These are phyloP conservation scores for Silurus aristotelis DNA, from an alignment of 2,797 vertebrate genomes.

Conservation along the genomic window DNA sequence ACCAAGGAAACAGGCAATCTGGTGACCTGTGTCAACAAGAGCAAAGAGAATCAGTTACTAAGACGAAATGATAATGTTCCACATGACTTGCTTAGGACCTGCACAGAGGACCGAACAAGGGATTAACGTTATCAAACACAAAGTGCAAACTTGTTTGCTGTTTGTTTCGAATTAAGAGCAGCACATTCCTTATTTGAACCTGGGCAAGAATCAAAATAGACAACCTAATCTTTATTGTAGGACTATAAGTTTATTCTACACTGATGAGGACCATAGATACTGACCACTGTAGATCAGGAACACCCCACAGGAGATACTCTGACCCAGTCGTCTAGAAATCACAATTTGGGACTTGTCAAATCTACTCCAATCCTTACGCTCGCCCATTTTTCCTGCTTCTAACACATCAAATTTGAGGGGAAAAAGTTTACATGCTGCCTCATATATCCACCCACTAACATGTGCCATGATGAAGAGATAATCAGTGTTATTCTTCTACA, in stretches of 20 bases:
- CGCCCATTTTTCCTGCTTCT: too few species aligned
- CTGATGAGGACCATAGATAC: background rate
- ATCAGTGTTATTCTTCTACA: too few species aligned
- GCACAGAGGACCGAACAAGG: background rate
- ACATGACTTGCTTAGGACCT: background rate
- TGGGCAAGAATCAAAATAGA: background rate
- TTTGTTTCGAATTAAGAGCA: background rate
- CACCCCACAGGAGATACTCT: too few species aligned
- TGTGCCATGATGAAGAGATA: too few species aligned
- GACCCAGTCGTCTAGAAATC: too few species aligned
- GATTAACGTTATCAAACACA: background rate
- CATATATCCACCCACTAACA: too few species aligned
- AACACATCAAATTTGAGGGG: too few species aligned
- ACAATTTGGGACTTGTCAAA: too few species aligned
- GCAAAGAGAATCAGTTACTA: conserved; percentile 63
- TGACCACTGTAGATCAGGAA: too few species aligned
- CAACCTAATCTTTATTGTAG: background rate
- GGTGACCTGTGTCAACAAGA: conserved; percentile 61
- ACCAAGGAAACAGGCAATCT: conserved; percentile 66
- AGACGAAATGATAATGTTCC: conserved; percentile 50
- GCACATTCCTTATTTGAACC: background rate
- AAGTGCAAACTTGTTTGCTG: background rate
- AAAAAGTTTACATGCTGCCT: too few species aligned
- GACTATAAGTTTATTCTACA: background rate
- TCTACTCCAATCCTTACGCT: too few species aligned